Evolutionary conservation across 2,888 invertebrate genomes (phyloP), one percentile per base, ranked within the genome.

Genomic region (Neelides folsomi): DNA sequence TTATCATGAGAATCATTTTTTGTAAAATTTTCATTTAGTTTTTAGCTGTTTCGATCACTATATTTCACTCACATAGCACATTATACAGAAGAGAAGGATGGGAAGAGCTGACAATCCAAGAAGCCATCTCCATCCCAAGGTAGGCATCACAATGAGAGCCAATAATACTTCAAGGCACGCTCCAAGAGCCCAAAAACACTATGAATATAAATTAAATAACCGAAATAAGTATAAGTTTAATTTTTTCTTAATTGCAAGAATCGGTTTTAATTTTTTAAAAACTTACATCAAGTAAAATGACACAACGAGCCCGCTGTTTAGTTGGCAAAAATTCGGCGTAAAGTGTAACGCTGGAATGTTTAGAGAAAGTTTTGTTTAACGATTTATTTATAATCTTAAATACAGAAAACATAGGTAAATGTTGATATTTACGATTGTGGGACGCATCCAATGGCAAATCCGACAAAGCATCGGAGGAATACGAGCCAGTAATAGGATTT

Each of bases 391-490:
- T n/a, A n/a, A n/a, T n/a, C n/a, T n/a, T n/a, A n/a, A n/a, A n/a
- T n/a, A n/a, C n/a, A n/a, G n/a, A n/a, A n/a, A n/a, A n/a, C n/a
- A n/a, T n/a, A n/a, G n/a, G n/a, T n/a, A n/a, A n/a, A n/a, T n/a
- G n/a, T n/a, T n/a, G n/a, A n/a, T n/a, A 80, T 87, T 83, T 77
- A 92, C 92, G 93, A 90, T 73, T 95, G 94, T 49, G 94, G 93
- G 37, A 92, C 89, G 69, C 94, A 93, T 63, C 94, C 94, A 67
- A 94, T 90, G 16, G 93, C 90, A 73, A 95, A 92, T 42, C 95
- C 94, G 10, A 93, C 93, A 8, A 93, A 76, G 12, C 90, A 87
- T 68, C 94, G 76, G n/a, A 95, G 74, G 52, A 93, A 77, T 39
- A 95, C 73, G 52, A 95, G 75, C 88, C 93, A 92, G 49, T 85